phyloP scores from a whole-genome alignment of 2,113 vertebrate genomes.

The Tenebrosternarchus preto region DNA sequence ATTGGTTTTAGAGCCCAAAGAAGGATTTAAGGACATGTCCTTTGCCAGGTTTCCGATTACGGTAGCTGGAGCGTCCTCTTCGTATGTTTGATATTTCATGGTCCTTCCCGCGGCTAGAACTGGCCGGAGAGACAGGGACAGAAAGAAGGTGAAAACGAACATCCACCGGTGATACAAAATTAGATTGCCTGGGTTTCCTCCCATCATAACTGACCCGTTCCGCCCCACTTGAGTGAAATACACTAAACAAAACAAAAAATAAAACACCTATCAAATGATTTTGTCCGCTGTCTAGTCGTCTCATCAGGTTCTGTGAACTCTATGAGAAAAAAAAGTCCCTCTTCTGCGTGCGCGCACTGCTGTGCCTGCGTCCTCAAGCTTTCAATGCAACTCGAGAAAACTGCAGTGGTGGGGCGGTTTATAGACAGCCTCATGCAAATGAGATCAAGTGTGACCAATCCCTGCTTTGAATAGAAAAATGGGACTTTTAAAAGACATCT shows the following conservation, averaged over 20 bases:
- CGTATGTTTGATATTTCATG: constrained; percentile 89
- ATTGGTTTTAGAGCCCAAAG: constrained; percentile 76
- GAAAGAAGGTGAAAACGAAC: constrained; percentile 60
- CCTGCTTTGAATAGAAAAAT: constrained; percentile 60
- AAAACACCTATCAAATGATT: constrained; percentile 26
- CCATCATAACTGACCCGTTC: constrained; percentile 52
- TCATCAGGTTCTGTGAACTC: constrained; percentile 32
- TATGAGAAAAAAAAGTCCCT: constrained; percentile 56
- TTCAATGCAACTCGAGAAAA: constrained; percentile 64
- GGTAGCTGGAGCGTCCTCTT: constrained; percentile 88
- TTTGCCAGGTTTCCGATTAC: constrained; percentile 93
- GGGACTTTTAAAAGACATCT: constrained; percentile 72
- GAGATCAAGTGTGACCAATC: constrained; percentile 74
- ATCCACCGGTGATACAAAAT: constrained; percentile 62
- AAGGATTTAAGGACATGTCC: constrained; percentile 80
- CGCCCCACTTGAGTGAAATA: constrained; percentile 40
- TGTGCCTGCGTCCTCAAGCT: constrained; percentile 11
- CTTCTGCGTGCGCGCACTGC: constrained; percentile 3
- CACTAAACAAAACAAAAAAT: constrained; percentile 37
- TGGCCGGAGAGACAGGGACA: constrained; percentile 57
- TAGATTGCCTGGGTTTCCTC: constrained; percentile 22
- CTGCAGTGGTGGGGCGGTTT: constrained; percentile 78
- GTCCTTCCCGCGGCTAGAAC: constrained; percentile 77
- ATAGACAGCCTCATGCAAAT: constrained; percentile 92
- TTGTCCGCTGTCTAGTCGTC: constrained; percentile 31